Evolutionary conservation across 2,797 vertebrate species (phyloP), one percentile per base, ranked within the genome.

Genomic region (Danio kyathit): DNA sequence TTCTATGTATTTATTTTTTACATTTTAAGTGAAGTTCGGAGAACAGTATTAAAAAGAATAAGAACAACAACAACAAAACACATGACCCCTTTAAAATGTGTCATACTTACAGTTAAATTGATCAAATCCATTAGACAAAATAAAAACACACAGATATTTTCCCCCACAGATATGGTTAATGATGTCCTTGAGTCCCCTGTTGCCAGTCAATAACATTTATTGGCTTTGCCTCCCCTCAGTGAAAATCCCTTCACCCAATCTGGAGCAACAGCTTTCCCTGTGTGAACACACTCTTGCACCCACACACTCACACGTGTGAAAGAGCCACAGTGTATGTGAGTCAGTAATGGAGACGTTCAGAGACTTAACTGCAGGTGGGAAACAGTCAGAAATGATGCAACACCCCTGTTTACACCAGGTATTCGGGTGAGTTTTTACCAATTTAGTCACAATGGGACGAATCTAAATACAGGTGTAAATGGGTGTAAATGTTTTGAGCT

Each of bases 171-270:
- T 17, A 43, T n/a, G 7, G 6, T 65, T 21, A 56, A 64, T 66
- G 13, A 29, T 29, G 29, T 57, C 19, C 40, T 46, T 38, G 17
- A 76, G 41, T 29, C 19, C 19, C 21, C 16, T 19, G 6, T n/a
- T 48, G 7, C 65, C 76, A 49, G n/a, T 67, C 64, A 48, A 59
- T 77, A 77, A 78, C 19, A 69, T 78, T 69, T 69, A 46, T 69
- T 19, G 43, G 21, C 43, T 78, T 17, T 21, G 8, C 19, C 29
- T 29, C 29, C 40, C 51, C 74, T 65, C 44, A 41, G 41, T 14
- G 64, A 67, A 67, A 77, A 67, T 67, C 64, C 54, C 21, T 5
- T 17, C 21, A 41, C 11, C 76, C 76, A 69, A 69, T 69, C 52
- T 69, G 44, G 16, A 69, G 64, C 66, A 59, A 59, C 54, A 77